Evolutionary conservation across 2,797 vertebrate genomes (phyloP).

Genomic region (Peromyscus nudipes): DNA sequence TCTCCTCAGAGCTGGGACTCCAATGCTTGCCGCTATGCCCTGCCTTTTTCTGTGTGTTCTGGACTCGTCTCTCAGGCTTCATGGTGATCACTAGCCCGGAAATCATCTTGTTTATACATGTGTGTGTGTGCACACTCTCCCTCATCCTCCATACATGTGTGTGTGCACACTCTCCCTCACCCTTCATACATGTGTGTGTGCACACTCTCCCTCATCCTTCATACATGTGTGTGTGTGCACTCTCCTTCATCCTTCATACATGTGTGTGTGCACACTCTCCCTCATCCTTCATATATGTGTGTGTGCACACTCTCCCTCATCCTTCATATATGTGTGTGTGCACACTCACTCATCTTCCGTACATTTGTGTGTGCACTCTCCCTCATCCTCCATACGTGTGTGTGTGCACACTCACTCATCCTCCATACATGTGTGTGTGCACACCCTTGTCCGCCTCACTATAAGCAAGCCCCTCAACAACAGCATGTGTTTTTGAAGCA

Average conservation of each 20-base stretch:
- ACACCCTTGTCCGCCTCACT: neutral
- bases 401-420: neutral
- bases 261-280: too few relatives aligned
- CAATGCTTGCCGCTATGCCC: neutral
- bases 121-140: neutral
- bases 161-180: neutral
- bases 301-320: neutral
- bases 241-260: neutral
- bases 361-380: too few relatives aligned
- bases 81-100: neutral
- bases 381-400: neutral
- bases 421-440: neutral
- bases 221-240: neutral
- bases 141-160: neutral
- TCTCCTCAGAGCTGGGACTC: neutral
- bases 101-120: neutral
- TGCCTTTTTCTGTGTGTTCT: neutral
- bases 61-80: neutral
- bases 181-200: neutral
- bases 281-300: neutral
- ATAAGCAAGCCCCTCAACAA: neutral
- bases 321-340: neutral
- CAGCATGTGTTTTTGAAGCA: neutral
- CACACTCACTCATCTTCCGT: neutral
- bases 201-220: neutral